These are phyloP conservation scores for Rhodinocichla rosea DNA, from an alignment of 2,113 vertebrate genomes.

Conservation along the genomic window DNA sequence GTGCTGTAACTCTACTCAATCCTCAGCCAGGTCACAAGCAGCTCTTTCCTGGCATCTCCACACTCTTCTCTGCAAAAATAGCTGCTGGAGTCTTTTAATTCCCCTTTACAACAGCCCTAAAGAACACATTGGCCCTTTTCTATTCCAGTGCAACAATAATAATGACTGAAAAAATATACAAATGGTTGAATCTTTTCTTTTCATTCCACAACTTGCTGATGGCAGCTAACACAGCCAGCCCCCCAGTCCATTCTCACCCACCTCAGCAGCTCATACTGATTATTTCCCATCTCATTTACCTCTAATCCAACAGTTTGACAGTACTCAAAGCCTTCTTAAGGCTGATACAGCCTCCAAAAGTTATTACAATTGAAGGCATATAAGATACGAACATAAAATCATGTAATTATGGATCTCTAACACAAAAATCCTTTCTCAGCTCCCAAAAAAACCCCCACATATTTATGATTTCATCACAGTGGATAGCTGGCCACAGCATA, in stretches of 20 bases:
- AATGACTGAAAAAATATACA: neutral
- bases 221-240: neutral
- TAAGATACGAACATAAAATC: neutral
- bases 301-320: neutral
- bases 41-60: neutral
- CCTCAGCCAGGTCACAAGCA: neutral
- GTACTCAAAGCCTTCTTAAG: neutral
- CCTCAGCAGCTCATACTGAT: neutral
- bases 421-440: neutral
- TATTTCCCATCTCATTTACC: neutral
- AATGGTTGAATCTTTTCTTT: neutral
- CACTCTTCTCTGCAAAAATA: neutral
- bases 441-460: neutral
- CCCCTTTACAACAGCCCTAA: neutral
- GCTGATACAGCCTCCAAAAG: neutral
- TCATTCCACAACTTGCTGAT: neutral
- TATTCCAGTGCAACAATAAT: neutral
- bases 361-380: neutral
- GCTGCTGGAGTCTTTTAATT: neutral
- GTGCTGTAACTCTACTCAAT: neutral
- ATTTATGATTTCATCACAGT: neutral
- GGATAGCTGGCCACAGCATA: neutral
- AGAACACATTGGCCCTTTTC: neutral
- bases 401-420: neutral
- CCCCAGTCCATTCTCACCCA: neutral